Base-by-base conservation (phyloP, 2,113 vertebrate genomes). In the Pogonocichla stellata region DNA sequence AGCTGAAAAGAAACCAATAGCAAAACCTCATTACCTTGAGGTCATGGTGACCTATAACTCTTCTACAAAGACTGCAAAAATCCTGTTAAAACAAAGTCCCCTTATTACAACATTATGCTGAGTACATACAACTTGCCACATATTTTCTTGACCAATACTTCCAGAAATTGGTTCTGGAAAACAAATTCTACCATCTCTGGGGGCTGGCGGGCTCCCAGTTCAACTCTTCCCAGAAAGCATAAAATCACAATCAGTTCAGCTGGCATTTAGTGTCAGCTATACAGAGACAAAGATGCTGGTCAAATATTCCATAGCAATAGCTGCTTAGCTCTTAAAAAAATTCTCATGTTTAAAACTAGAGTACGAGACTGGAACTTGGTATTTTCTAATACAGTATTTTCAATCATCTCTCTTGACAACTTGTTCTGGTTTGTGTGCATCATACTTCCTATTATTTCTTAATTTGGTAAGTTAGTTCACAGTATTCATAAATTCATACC, bases 161-260 rank as follows among this genome's bases (percentile, higher is more conserved):
- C 57, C 42, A 95, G 69, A 94, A 96, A 84, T 42, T 64, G 40
- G 29, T 83, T 92, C 86, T 91, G 69, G 82, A 95, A 93, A 93
- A 92, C 60, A 86, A 93, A 86, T 80, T 60, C 61, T 67, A 42
- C 80, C 53, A 64, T 45, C 1, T 2, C 34, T 60, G 20, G 82
- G 22, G 60, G 13, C 72, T 93, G 85, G 60, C 75, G 71, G 28
- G 22, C 48, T 92, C 56, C 72, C 65, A 93, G 11, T 57, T 60
- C 71, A 80, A 57, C 50, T 66, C 79, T 88, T 95, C 56, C 61
- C 79, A 94, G 51, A 74, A 81, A 86, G 79, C 67, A 71, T 48
- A 78, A 95, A 86, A 95, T 93, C 72, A 70, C 79, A 71, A 45
- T 45, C 43, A 8, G 15, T 78, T 95, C 93, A 90, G 60, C 78